Base-by-base conservation (phyloP, 1,140 invertebrate genomes). In the Drosophila sulfurigaster region DNA sequence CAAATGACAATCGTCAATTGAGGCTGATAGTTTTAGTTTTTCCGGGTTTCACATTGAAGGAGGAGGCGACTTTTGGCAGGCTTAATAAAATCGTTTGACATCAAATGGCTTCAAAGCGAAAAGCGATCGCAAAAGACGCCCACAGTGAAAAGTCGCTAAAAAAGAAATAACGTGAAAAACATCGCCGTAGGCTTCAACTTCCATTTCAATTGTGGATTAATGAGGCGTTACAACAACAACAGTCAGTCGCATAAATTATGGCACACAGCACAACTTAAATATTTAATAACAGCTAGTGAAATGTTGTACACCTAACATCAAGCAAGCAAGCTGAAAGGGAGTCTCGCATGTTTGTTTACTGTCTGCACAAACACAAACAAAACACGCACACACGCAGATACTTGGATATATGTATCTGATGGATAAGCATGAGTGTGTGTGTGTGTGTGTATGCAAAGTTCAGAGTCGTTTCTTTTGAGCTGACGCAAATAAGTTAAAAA, bases 301-400 rank as follows among this genome's bases (percentile, higher is more conserved):
- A 28, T 13, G 35, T 10, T 49, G 30, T 30, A 7, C n/a, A 13
- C 11, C 1, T 45, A 32, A 10, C 7, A 2, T n/a, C 3, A 3
- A 11, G 20, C 16, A 10, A 11, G 1, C 48, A 38, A 30, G 38
- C 65, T 43, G 4, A 58, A 43, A 38, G 32, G 13, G 28, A 32
- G 51, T 45, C 20, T 25, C 49, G 32, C 58, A 59, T 81, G 75
- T 82, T 87, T 87, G 79, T 81, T 69, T 32, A 72, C 64, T 71
- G 82, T 87, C 82, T 87, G 82, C 82, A 69, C 73, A 82, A 80
- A 82, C 82, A 87, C 51, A 57, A 52, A 54, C 35, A 75, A 58
- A 67, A 35, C 46, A 13, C 11, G n/a, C 60, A 56, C 41, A 59
- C 20, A 49, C 54, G 52, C 10, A 48, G 45, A 48, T 16, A 20